These are phyloP conservation scores for Blomia tropicalis DNA, from an alignment of 2,888 invertebrate genomes.

Conservation along the genomic window DNA sequence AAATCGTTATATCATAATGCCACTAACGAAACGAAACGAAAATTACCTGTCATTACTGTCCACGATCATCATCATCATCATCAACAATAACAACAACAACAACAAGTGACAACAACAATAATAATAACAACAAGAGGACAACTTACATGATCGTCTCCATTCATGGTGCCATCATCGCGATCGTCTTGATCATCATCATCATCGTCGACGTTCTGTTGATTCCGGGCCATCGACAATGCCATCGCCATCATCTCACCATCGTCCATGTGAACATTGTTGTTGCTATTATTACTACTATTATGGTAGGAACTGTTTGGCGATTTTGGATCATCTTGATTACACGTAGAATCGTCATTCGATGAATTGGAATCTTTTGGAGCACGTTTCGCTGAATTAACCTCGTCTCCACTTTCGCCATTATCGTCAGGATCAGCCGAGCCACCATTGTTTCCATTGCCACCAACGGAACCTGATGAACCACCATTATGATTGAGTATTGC, in stretches of 20 bases:
- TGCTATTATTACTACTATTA: background rate
- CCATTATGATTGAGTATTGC: background rate
- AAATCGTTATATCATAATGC: no score
- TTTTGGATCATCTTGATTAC: background rate
- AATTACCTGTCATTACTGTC: no score
- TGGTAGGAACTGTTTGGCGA: slow-evolving; percentile 1
- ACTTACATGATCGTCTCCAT: background rate
- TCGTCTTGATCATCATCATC: slow-evolving; percentile 1
- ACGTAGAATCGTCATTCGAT: background rate
- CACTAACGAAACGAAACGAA: no score
- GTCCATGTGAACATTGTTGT: background rate
- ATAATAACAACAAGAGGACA: no score
- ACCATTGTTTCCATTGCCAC: background rate
- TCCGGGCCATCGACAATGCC: background rate
- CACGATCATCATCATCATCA: background rate
- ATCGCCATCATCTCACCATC: background rate
- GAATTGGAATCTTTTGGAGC: background rate
- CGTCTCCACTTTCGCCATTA: slow-evolving; percentile 2
- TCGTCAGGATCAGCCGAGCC: background rate
- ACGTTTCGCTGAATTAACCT: slow-evolving; percentile 1
- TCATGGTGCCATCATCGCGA: background rate
- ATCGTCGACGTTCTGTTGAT: background rate
- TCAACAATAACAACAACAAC: no score
- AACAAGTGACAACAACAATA: no score
- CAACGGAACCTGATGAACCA: no score